A percentile compares a stretch with the other conserved stretches of the same genome.
phyloP scores from a whole-genome alignment of 2,888 invertebrate species.

The Dryococelus australis region DNA sequence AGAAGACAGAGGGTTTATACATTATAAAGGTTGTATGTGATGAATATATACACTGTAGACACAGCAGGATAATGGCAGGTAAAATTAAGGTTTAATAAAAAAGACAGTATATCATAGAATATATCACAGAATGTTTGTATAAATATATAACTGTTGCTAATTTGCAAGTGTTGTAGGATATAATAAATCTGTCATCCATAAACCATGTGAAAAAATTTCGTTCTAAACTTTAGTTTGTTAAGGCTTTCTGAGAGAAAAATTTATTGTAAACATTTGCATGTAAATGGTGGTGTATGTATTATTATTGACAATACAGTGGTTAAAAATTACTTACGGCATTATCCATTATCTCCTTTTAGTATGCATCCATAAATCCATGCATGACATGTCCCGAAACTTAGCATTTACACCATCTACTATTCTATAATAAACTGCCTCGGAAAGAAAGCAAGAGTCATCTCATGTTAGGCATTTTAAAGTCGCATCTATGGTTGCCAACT shows the following conservation, averaged over 20 bases:
- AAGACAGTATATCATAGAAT: background rate
- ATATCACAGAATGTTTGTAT: background rate
- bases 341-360: too few species aligned
- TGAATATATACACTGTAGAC: background rate
- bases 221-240: too few species aligned
- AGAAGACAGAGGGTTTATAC: background rate
- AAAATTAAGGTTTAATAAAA: background rate
- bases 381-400: too few species aligned
- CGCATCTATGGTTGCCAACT: too few species aligned
- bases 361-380: too few species aligned
- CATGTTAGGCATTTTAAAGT: too few species aligned
- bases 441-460: too few species aligned
- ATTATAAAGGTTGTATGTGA: background rate
- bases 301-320: background rate
- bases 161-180: background rate
- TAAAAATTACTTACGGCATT: background rate
- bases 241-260: too few species aligned
- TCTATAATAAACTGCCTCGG: too few species aligned
- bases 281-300: constrained; percentile 1
- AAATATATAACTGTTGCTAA: background rate
- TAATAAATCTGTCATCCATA: too few species aligned
- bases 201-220: too few species aligned
- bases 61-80: background rate
- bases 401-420: too few species aligned
- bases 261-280: background rate